These are phyloP conservation scores for Lepidochrysops patricia DNA, from an alignment of 2,888 invertebrate species.

Conservation along the genomic window DNA sequence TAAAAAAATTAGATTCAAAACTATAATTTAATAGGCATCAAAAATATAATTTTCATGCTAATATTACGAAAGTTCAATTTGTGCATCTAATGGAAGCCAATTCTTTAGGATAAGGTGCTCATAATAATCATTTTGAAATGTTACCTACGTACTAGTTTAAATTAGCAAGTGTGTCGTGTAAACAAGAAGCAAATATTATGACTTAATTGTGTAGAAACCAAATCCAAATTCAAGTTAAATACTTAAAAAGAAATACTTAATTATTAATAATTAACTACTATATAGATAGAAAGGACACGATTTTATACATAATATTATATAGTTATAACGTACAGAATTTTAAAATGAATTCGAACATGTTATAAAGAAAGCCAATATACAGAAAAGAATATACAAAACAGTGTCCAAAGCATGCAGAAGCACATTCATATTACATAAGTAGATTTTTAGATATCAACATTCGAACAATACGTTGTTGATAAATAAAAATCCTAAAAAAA, in stretches of 20 bases:
- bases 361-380: slow-evolving; percentile 3
- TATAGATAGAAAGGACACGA: slow-evolving; percentile 31
- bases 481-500: slow-evolving; percentile 46
- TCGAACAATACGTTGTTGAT: slow-evolving; percentile 32
- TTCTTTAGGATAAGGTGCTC: slow-evolving; percentile 50
- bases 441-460: slow-evolving; percentile 48
- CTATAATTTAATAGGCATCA: slow-evolving; percentile 24
- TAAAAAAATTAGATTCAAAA: not conserved
- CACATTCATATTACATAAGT: slow-evolving; percentile 40
- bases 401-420: slow-evolving; percentile 56
- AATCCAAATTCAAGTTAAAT: not conserved
- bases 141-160: slow-evolving; percentile 37
- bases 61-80: slow-evolving; percentile 25
- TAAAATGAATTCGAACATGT: slow-evolving; percentile 9
- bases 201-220: slow-evolving; percentile 20
- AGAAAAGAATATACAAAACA: slow-evolving; percentile 35
- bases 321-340: slow-evolving; percentile 2
- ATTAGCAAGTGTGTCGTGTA: slow-evolving; percentile 20
- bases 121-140: slow-evolving; percentile 30
- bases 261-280: slow-evolving; percentile 18
- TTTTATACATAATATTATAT: slow-evolving; percentile 23
- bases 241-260: not conserved
- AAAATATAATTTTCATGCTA: slow-evolving; percentile 43
- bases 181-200: not conserved
- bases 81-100: slow-evolving; percentile 64